These are phyloP conservation scores for Carcharodon carcharias DNA, from an alignment of 2,797 vertebrate genomes.

Conservation along the genomic window DNA sequence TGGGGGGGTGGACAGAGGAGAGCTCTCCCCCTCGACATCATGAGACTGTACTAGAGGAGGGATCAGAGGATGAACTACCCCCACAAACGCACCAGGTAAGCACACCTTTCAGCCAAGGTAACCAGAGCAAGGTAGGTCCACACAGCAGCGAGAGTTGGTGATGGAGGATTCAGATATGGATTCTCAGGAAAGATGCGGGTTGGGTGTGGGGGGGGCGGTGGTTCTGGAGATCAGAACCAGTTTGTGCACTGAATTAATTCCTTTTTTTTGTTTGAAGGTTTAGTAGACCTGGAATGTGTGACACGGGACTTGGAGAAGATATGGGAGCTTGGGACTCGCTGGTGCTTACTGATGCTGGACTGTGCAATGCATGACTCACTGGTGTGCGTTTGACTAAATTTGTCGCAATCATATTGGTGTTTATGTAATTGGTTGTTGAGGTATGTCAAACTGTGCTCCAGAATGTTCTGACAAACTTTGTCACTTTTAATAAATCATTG, in stretches of 20 bases:
- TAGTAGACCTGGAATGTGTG: not conserved
- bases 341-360: not conserved
- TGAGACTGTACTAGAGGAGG: conserved; percentile 83
- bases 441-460: not conserved
- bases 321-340: not conserved
- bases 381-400: not conserved
- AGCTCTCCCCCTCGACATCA: conserved; percentile 68
- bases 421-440: not conserved
- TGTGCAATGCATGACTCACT: not conserved
- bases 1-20: conserved; percentile 92
- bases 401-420: not conserved
- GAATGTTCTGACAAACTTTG: not conserved
- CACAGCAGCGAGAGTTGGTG: not conserved
- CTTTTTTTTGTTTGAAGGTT: not conserved
- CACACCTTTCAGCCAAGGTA: not conserved
- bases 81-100: conserved; percentile 85
- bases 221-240: not conserved
- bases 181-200: not conserved
- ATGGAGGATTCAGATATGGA: not conserved
- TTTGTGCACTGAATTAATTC: not conserved
- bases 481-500: not conserved
- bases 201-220: no score
- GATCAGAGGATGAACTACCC: conserved; percentile 84
- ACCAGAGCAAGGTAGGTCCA: not conserved
- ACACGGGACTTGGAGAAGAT: not conserved